Evolutionary conservation across 2,113 vertebrate species (phyloP), one percentile per base, ranked within the genome.

Genomic region (Stegastes partitus): DNA sequence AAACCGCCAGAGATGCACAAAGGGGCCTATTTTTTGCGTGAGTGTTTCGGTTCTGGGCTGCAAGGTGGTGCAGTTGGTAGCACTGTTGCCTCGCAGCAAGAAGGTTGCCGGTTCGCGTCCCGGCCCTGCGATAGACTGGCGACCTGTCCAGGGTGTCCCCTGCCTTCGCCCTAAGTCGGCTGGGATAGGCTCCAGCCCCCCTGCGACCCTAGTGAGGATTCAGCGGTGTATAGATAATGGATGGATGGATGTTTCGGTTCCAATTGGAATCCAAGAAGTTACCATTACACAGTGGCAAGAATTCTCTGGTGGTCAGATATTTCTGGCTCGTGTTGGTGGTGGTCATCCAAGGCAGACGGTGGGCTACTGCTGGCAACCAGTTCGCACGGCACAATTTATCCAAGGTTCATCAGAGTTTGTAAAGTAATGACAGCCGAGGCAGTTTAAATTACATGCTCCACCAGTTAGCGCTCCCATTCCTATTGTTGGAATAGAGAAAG

Each of bases 391-490:
- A 42, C 7, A 7, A 5, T 47, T 76, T 34, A 62, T 62, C 19
- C 34, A 16, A n/a, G 10, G 37, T 61, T 74, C 58, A 64, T 75
- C 49, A 16, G 26, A 59, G 45, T 71, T 79, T 49, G 66, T 11
- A 65, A 67, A 50, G 70, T 19, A 15, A 26, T 68, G 69, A 70
- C 72, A 77, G 44, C 68, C 16, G 31, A 73, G 59, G 49, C 22
- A 51, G 51, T 55, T 57, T 54, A 57, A 76, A 85, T 79, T 62
- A 57, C 81, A 83, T 61, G 74, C 70, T 72, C 64, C 56, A 50
- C 11, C n/a, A 74, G 70, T 57, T 55, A 66, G 72, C n/a, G 19
- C 51, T 61, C 62, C 34, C 45, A 1, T 67, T 79, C 53, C 69
- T 28, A 26, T 76, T 68, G 72, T 64, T 76, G 53, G 69, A 77